Base-by-base conservation (phyloP, 2,797 vertebrate species). In the Brachyrhaphis roseni region DNA sequence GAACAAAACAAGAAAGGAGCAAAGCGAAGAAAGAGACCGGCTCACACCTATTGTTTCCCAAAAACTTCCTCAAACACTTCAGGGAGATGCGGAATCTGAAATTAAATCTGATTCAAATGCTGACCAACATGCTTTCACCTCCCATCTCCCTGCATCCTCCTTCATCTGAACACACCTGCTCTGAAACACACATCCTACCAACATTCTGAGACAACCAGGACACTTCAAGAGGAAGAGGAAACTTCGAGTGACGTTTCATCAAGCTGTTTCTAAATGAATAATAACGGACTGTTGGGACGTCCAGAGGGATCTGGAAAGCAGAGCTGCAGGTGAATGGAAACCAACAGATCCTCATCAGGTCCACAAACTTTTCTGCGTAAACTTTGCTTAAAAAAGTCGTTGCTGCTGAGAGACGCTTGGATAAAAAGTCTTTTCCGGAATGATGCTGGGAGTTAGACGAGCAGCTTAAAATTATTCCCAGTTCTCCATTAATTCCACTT, bases 131-230 rank as follows among this genome's bases (percentile, higher is more conserved):
- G 77, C 78, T 80, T 81, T 82, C 57, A 76, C 75, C 57, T 79
- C 47, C 78, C 72, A 57, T 74, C 55, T 85, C 78, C 85, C 71
- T 20, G 86, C 34, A 23, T 74, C 79, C 76, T 80, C 92, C 85
- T 93, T 81, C 74, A 78, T 75, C 59, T 47, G 39, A 85, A 57
- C 75, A 39, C 87, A 91, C 89, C 89, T 83, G 68, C 90, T 86
- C 88, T 80, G 88, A 64, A 75, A 87, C 77, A 79, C 72, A 43
- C 43, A 39, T 46, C 8, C 12, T 13, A 5, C 4, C 41, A 46
- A 46, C 68, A 18, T 72, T 46, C 12, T 28, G 26, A 71, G 26
- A 71, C 68, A 16, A 71, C 68, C 68, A 46, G 26, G 15, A 13
- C 2, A 18, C 4, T 28, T 31, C 7, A 18, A n/a, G 26, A 15